Base-by-base conservation (phyloP, 2,888 invertebrate genomes). In the Dysmachus trigonus region DNA sequence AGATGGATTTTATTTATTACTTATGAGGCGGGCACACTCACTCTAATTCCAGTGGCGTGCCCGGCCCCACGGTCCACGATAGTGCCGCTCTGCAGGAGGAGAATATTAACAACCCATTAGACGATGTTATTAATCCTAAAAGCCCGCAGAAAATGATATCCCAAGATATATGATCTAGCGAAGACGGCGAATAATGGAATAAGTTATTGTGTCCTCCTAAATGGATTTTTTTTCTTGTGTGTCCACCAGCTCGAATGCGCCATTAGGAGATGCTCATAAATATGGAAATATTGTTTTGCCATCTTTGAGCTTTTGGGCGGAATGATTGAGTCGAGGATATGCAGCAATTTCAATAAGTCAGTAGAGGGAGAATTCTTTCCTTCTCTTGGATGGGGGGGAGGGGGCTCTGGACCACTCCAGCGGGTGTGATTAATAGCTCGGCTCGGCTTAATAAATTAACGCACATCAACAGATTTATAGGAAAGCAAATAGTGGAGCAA, bases 61-160 rank as follows among this genome's bases (percentile, higher is more conserved):
- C 41, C 47, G 47, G 77, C 15, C 15, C 18, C 13, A n/a, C n/a
- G 38, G 41, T 77, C 27, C 22, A 15, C n/a, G 41, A 77, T 62
- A 77, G 77, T 33, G 77, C 1, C 22, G 41, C 27, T 22, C 71
- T 18, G 38, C 71, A 72, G 72, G 27, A 83, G 41, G 83, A 72
- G 83, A 71, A 83, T 83, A 83, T 83, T 83, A 83, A 83, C 83
- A 83, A 83, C 83, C 83, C 83, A 83, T 83, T 83, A 83, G 71
- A 47, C 72, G 83, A 33, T 72, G 41, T 83, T 83, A 83, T 83
- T 83, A 83, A 83, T 83, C 71, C 38, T 83, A 72, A 72, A 83
- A 83, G 71, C 83, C 72, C 47, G n/a, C 72, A 83, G 72, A 72
- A n/a, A 72, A 83, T 83, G 83, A 83, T 72, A 41, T 72, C 72